Evolutionary conservation across 2,797 vertebrate genomes (phyloP).

Genomic region (Eleutherodactylus coqui): DNA sequence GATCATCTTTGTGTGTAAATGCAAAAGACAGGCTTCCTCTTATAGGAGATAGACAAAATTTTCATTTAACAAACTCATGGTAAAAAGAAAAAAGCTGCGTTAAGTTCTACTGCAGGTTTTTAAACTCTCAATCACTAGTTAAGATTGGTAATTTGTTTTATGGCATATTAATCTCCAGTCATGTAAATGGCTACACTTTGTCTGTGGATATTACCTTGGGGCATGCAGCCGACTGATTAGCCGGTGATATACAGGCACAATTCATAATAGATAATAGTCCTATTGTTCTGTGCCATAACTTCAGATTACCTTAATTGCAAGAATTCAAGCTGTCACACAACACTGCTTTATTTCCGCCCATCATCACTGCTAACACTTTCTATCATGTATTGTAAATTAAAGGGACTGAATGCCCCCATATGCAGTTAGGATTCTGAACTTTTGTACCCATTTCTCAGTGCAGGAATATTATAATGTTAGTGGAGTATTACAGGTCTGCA

Average conservation of each 20-base stretch:
- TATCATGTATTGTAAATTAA: background rate
- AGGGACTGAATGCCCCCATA: background rate
- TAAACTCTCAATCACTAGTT: background rate
- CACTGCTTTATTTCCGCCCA: background rate
- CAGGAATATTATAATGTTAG: slow-evolving; percentile 29
- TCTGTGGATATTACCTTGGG: background rate
- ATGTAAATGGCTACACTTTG: background rate
- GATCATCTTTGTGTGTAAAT: too few species aligned
- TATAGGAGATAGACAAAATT: background rate
- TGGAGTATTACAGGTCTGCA: slow-evolving; percentile 9
- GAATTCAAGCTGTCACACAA: background rate
- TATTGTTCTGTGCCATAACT: background rate
- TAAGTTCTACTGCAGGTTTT: background rate
- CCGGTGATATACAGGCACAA: background rate
- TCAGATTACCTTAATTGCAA: background rate
- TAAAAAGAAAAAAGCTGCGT: background rate
- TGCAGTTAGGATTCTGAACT: slow-evolving; percentile 18
- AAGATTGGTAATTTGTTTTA: slow-evolving; percentile 5
- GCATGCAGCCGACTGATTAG: background rate
- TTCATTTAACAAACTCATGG: background rate
- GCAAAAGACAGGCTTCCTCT: background rate
- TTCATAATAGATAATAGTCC: background rate
- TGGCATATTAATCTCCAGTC: slow-evolving; percentile 6
- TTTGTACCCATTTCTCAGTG: slow-evolving; percentile 4
- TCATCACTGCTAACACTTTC: background rate